phyloP scores from a whole-genome alignment of 2,113 vertebrate species.

The Chelonoidis abingdonii region DNA sequence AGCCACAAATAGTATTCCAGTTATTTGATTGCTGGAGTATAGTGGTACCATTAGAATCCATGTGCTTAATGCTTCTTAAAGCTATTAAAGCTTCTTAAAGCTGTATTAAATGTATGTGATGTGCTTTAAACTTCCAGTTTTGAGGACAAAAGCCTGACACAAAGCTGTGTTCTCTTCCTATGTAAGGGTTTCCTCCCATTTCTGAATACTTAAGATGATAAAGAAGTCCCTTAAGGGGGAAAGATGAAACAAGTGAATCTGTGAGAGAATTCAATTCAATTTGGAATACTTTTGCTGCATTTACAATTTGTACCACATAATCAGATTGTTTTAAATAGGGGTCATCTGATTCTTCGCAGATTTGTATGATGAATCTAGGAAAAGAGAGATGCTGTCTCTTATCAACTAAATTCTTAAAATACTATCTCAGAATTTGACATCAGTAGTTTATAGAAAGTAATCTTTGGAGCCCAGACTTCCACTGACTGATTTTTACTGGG shows the following conservation, averaged over 20 bases:
- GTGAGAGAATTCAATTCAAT: not conserved
- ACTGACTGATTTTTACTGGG: not conserved
- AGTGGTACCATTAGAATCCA: not conserved
- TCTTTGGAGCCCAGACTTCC: not conserved
- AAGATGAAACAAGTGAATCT: not conserved
- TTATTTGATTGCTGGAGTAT: not conserved
- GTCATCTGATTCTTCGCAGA: not conserved
- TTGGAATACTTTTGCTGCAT: not conserved
- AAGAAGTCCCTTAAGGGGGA: not conserved
- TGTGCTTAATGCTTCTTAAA: not conserved
- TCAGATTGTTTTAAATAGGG: not conserved
- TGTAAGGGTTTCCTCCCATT: not conserved
- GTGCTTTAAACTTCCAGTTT: not conserved
- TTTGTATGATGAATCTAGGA: rapidly evolving
- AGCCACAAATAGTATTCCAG: not conserved
- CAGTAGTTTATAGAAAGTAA: not conserved
- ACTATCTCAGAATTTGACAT: not conserved
- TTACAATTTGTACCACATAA: not conserved
- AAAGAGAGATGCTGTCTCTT: not conserved
- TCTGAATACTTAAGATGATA: not conserved
- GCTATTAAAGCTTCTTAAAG: not conserved
- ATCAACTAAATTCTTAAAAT: not conserved
- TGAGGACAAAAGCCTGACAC: not conserved
- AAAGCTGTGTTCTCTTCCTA: not conserved
- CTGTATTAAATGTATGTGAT: not conserved